Evolutionary conservation across 2,888 invertebrate genomes (phyloP).

Genomic region (Ferdinandea cuprea): DNA sequence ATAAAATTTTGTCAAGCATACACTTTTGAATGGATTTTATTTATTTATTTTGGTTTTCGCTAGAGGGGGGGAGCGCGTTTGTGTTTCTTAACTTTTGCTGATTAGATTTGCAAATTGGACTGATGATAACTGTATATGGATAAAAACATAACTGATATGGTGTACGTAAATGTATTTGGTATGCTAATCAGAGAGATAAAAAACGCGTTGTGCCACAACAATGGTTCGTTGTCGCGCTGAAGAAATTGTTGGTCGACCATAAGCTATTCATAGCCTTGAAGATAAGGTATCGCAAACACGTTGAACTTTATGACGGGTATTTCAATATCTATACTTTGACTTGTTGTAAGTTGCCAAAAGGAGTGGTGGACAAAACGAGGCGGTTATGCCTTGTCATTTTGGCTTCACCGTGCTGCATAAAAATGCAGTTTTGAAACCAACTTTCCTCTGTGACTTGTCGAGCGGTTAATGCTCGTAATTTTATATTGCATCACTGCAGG

Average conservation of each 20-base stretch:
- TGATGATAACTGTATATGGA: slow-evolving; percentile 13
- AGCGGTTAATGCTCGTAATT: too few relatives aligned
- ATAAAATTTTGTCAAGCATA: slow-evolving; percentile 60
- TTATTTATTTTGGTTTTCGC: slow-evolving; percentile 7
- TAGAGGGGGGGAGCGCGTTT: too few relatives aligned
- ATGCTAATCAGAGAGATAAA: slow-evolving; percentile 62
- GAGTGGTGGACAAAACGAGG: too few relatives aligned
- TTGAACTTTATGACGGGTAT: slow-evolving; percentile 5
- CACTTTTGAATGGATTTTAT: slow-evolving; percentile 41
- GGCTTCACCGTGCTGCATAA: too few relatives aligned
- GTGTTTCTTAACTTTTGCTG: slow-evolving; percentile 32
- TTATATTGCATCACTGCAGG: too few relatives aligned
- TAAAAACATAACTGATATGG: slow-evolving; percentile 1
- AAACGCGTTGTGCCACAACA: slow-evolving; percentile 31
- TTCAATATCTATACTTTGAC: slow-evolving; percentile 10
- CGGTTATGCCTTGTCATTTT: too few relatives aligned
- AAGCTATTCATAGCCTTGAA: slow-evolving; percentile 28
- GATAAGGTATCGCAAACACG: slow-evolving; percentile 5
- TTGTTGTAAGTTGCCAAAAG: not conserved
- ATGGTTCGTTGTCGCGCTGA: slow-evolving; percentile 2
- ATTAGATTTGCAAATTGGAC: slow-evolving; percentile 41
- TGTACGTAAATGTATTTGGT: slow-evolving; percentile 36
- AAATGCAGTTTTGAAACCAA: too few relatives aligned
- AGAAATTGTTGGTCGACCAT: slow-evolving; percentile 10
- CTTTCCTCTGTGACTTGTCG: too few relatives aligned